Evolutionary conservation across 2,888 invertebrate species (phyloP).

Genomic region (Fragum fragum): DNA sequence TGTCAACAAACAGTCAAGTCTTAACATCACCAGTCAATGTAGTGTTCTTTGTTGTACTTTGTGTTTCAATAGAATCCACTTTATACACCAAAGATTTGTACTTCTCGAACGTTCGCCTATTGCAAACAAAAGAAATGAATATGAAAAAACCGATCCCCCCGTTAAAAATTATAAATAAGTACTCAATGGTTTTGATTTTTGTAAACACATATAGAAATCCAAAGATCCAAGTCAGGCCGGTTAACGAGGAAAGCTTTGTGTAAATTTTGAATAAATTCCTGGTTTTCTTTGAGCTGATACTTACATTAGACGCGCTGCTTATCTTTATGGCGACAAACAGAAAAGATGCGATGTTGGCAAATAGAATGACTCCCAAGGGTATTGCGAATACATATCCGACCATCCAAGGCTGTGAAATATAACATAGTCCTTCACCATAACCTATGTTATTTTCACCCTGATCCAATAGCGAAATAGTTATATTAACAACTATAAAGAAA

Average conservation of each 20-base stretch:
- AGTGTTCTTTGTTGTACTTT: not conserved
- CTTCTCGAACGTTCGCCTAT: constrained; percentile 28
- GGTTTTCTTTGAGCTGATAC: constrained; percentile 10
- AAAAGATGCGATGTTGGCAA: constrained; percentile 38
- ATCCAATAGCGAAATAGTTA: not conserved
- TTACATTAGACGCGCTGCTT: constrained; percentile 18
- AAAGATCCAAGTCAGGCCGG: constrained; percentile 57
- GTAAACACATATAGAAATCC: constrained; percentile 49
- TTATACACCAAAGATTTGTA: not conserved
- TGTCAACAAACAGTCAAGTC: too few relatives aligned
- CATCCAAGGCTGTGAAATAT: constrained; percentile 46
- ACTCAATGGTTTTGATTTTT: constrained; percentile 29
- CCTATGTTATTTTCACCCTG: constrained; percentile 28
- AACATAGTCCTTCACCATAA: constrained; percentile 46
- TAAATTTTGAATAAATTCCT: constrained; percentile 50
- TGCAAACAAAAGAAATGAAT: constrained; percentile 56
- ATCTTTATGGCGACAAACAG: constrained; percentile 37
- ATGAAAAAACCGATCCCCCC: constrained; percentile 55
- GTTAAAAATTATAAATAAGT: constrained; percentile 52
- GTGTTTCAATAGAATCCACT: not conserved
- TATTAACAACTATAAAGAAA: constrained; percentile 36
- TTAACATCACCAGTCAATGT: not conserved
- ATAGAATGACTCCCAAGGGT: constrained; percentile 35
- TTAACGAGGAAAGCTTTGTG: constrained; percentile 51
- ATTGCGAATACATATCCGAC: constrained; percentile 49